Base-by-base conservation (phyloP, 1,140 invertebrate species). In the Drosophila biarmipes region DNA sequence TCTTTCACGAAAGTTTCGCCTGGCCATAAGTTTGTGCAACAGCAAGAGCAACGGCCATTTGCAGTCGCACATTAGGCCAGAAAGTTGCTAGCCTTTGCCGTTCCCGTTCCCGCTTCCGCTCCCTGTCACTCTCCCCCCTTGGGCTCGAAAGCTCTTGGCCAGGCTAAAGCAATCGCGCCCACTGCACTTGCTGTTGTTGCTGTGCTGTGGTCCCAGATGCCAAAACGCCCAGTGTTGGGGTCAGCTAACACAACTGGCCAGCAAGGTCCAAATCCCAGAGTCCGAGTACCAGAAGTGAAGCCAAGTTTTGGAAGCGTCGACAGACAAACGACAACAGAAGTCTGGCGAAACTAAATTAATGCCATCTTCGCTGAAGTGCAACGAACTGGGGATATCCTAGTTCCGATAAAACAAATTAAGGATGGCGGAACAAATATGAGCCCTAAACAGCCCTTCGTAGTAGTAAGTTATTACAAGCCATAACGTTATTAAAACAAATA, bases 141-240 rank as follows among this genome's bases (percentile, higher is more conserved):
- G 6, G 59, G 58, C 62, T 58, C 58, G 49, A 17, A 58, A 43
- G 48, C 40, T 67, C 55, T 53, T 56, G 80, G 76, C 61, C 77
- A 59, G 73, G 67, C 80, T 78, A 71, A 87, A 86, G 76, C 81
- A 80, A 85, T 86, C 78, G 81, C 81, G 81, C 73, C 81, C 80
- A 85, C 72, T 80, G 67, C 77, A 66, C 51, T 69, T 71, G 57
- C 55, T 53, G 54, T 61, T 79, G 46, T 31, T 49, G 46, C 35
- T 37, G 35, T 37, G 38, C 38, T 72, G 49, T 75, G 82, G 82
- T 66, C 82, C 67, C 81, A 86, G 82, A 82, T 86, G 81, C 81
- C 81, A 87, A 86, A 67, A 87, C 48, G 42, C 38, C 78, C 62
- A 74, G 68, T 78, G 72, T 74, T 75, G 72, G 59, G 67, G 72